Evolutionary conservation across 2,888 invertebrate species (phyloP).

Genomic region (Eupithecia centaureata): DNA sequence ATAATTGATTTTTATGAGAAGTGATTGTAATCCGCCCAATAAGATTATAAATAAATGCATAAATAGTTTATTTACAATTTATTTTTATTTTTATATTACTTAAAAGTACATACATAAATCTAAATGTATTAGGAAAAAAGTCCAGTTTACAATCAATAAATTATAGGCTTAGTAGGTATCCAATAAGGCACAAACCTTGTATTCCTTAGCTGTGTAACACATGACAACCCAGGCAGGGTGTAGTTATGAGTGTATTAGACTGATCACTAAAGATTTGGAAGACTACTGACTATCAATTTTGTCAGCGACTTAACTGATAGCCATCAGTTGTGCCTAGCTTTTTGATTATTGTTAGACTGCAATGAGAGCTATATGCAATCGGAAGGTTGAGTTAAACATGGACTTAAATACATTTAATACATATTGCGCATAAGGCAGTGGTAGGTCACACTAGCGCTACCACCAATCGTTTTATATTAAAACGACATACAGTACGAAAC

Average conservation of each 20-base stretch:
- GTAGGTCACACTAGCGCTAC: neutral
- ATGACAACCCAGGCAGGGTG: neutral
- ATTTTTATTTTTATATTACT: slow-evolving; percentile 32
- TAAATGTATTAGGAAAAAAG: slow-evolving; percentile 1
- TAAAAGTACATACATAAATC: slow-evolving; percentile 11
- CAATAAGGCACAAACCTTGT: slow-evolving; percentile 11
- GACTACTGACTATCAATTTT: neutral
- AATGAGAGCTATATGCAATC: neutral
- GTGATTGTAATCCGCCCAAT: slow-evolving; percentile 30
- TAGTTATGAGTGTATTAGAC: neutral
- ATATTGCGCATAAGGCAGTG: neutral
- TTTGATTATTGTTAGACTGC: neutral
- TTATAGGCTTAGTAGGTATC: neutral
- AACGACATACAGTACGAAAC: too few relatives aligned
- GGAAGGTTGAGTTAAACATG: neutral
- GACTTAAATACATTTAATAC: neutral
- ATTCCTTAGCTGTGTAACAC: neutral
- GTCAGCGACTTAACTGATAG: neutral
- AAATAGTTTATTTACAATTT: slow-evolving; percentile 38
- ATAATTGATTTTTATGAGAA: neutral
- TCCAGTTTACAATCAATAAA: neutral
- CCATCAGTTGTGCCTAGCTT: neutral
- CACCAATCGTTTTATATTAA: too few relatives aligned
- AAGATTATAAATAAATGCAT: slow-evolving; percentile 33
- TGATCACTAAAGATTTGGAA: neutral